Evolutionary conservation across 2,113 vertebrate species (phyloP).

Genomic region (Procavia capensis): DNA sequence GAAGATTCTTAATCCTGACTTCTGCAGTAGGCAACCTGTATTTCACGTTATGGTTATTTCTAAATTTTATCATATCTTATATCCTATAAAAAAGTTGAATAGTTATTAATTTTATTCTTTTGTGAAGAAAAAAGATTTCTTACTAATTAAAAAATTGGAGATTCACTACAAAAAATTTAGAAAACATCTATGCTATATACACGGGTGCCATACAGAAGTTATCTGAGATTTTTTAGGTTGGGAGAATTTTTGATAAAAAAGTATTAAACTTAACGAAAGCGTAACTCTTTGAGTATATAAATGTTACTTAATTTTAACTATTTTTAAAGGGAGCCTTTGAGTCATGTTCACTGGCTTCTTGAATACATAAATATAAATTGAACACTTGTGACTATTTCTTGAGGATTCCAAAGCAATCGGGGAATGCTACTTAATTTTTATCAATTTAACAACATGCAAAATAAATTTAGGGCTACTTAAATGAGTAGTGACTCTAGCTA

Average conservation of each 20-base stretch:
- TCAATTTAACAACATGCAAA: background rate
- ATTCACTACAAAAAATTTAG: background rate
- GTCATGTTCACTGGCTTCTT: background rate
- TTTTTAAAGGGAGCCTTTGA: slow-evolving; percentile 19
- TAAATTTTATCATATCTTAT: background rate
- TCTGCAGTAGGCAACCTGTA: background rate
- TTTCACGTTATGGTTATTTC: background rate
- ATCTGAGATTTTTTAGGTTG: background rate
- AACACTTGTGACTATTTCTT: background rate
- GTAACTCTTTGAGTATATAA: background rate
- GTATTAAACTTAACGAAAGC: background rate
- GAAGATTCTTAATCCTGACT: background rate
- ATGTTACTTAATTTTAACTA: background rate
- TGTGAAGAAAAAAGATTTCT: background rate
- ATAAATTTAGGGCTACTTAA: background rate
- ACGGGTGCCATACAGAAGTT: background rate
- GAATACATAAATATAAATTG: background rate
- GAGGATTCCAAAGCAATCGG: background rate
- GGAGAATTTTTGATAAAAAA: background rate
- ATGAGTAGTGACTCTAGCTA: background rate
- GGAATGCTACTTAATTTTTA: background rate
- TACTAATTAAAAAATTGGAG: background rate
- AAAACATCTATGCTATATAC: background rate
- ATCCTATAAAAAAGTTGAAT: background rate
- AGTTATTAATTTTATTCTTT: background rate